Percentiles rank a stretch among this genome's conserved stretches.
Conservation (phyloP, 2,797 vertebrate species). For the Crenichthys baileyi region DNA sequence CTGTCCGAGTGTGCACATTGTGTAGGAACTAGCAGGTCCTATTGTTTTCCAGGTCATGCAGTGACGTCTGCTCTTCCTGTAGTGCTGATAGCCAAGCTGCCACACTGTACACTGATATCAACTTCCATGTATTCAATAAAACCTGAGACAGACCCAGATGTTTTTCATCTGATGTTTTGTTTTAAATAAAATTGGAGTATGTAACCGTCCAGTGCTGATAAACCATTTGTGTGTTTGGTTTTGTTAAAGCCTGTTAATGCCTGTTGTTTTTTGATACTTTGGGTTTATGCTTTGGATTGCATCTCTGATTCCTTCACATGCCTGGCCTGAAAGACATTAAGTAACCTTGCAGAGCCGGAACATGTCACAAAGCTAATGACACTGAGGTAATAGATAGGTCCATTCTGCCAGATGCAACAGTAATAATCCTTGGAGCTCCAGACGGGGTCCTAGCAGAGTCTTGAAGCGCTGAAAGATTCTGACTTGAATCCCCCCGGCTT, state of each 20-base stretch:
- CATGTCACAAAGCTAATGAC: constrained; percentile 69
- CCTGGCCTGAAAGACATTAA: constrained; percentile 33
- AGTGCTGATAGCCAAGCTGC: constrained; percentile 65
- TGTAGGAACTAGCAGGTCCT: constrained; percentile 62
- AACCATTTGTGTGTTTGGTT: constrained; percentile 40
- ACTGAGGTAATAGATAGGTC: constrained; percentile 73
- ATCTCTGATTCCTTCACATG: constrained; percentile 48
- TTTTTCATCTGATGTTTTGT: constrained; percentile 63
- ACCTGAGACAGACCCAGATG: constrained; percentile 62
- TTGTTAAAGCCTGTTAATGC: constrained; percentile 13
- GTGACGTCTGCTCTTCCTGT: constrained; percentile 74
- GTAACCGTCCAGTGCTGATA: constrained; percentile 34
- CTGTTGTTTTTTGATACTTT: constrained; percentile 6
- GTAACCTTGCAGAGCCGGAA: constrained; percentile 52
- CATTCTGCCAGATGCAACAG: constrained; percentile 68
- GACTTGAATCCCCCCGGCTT: constrained; percentile 65
- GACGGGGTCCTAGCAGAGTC: constrained; percentile 68
- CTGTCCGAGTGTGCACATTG: constrained; percentile 65
- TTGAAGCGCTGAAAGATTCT: constrained; percentile 57
- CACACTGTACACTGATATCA: constrained; percentile 63
- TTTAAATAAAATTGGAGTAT: constrained; percentile 31
- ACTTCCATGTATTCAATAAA: constrained; percentile 76
- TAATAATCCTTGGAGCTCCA: constrained; percentile 64
- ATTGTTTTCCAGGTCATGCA: constrained; percentile 69
- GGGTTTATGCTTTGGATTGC: constrained; percentile 34